Percentiles rank a stretch among this genome's conserved stretches.
Conservation (phyloP, 1,140 invertebrate species). For the Helicoverpa zea region DNA sequence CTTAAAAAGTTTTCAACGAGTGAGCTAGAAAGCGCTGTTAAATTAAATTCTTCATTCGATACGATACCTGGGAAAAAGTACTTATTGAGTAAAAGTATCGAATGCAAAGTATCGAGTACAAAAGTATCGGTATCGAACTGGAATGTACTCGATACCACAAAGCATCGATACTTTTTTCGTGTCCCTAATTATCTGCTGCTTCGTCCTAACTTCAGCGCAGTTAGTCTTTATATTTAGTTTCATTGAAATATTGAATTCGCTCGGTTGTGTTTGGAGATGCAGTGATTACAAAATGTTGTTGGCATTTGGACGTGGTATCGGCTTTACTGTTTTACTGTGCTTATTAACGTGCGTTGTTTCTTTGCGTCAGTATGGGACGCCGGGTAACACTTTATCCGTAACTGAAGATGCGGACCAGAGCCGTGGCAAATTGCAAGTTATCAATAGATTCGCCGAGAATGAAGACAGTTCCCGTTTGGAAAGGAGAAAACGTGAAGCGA, state of each 20-base stretch:
- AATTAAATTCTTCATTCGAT: too few relatives aligned
- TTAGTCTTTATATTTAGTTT: slow-evolving; percentile 54
- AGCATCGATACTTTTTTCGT: too few relatives aligned
- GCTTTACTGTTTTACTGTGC: slow-evolving; percentile 68
- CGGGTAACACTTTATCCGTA: slow-evolving; percentile 76
- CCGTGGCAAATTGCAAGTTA: slow-evolving; percentile 66
- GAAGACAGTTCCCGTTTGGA: slow-evolving; percentile 56
- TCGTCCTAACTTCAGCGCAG: slow-evolving; percentile 26
- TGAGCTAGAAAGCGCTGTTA: too few relatives aligned
- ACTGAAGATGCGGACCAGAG: slow-evolving; percentile 59
- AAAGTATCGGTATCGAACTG: too few relatives aligned
- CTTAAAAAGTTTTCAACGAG: too few relatives aligned
- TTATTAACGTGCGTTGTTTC: slow-evolving; percentile 69
- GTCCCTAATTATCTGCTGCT: slow-evolving; percentile 7
- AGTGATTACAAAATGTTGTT: slow-evolving; percentile 84
- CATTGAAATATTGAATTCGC: slow-evolving; percentile 61
- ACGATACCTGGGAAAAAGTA: too few relatives aligned
- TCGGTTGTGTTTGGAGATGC: slow-evolving; percentile 67
- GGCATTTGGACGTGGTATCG: slow-evolving; percentile 69
- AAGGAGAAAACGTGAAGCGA: slow-evolving; percentile 77
- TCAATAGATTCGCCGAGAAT: slow-evolving; percentile 67
- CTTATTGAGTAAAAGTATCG: too few relatives aligned
- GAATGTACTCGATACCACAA: too few relatives aligned
- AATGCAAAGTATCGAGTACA: too few relatives aligned
- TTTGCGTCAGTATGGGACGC: slow-evolving; percentile 67